Evolutionary conservation across 2,113 vertebrate species (phyloP).

Genomic region (Apistogramma diplotaenia): DNA sequence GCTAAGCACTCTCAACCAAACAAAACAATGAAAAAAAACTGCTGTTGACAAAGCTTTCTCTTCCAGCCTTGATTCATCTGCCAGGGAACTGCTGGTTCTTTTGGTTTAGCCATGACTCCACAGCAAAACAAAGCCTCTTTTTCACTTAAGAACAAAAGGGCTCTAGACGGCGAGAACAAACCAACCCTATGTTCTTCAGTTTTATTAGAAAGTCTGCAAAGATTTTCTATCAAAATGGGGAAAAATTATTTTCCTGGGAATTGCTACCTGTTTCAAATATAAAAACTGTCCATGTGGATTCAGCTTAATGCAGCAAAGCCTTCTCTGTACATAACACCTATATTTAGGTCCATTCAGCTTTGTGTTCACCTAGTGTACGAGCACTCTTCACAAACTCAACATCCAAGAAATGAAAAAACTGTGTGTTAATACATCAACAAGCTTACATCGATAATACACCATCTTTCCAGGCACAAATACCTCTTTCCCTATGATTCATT

Average conservation of each 20-base stretch:
- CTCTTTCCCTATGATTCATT: neutral
- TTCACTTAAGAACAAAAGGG: constrained; percentile 39
- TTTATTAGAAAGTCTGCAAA: constrained; percentile 2
- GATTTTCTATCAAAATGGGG: neutral
- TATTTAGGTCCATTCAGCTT: constrained; percentile 5
- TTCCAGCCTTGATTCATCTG: constrained; percentile 43
- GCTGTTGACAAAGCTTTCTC: constrained; percentile 52
- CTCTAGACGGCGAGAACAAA: constrained; percentile 23
- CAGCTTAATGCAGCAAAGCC: neutral
- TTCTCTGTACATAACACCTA: neutral
- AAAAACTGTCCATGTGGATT: neutral
- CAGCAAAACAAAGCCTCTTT: constrained; percentile 51
- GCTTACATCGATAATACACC: neutral
- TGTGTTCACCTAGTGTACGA: neutral
- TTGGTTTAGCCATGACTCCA: constrained; percentile 35
- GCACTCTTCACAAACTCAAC: neutral
- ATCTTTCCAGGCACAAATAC: neutral
- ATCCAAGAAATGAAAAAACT: neutral
- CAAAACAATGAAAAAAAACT: constrained; percentile 31
- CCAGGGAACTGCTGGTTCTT: constrained; percentile 50
- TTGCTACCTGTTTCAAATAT: neutral
- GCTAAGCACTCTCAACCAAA: constrained; percentile 1
- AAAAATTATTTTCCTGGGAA: neutral
- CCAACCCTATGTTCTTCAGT: constrained; percentile 9
- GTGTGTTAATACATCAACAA: neutral